phyloP scores from a whole-genome alignment of 2,797 vertebrate species.

The Stomatorhinus walkeri region DNA sequence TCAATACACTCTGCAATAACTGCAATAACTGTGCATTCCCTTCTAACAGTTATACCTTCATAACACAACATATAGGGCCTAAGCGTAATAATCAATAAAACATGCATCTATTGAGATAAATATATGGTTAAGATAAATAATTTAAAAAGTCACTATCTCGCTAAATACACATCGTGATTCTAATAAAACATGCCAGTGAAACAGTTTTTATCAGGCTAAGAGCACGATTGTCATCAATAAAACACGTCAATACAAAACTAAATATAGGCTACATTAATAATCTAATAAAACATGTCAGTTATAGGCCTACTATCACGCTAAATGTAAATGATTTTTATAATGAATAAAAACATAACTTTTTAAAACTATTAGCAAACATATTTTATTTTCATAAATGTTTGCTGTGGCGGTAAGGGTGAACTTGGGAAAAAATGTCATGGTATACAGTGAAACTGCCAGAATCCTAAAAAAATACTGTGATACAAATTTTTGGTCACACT shows the following conservation, averaged over 20 bases:
- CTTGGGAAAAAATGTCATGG: background rate
- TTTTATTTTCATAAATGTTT: background rate
- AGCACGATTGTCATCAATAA: background rate
- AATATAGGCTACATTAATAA: background rate
- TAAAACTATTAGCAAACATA: background rate
- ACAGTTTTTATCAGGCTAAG: background rate
- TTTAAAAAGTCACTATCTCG: background rate
- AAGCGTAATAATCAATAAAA: background rate
- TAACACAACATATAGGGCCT: background rate
- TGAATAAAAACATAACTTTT: background rate
- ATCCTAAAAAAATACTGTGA: background rate
- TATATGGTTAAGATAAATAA: background rate
- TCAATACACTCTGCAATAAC: no score
- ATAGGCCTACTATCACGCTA: background rate
- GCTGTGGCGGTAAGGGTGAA: background rate
- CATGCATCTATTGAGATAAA: background rate
- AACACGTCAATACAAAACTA: background rate
- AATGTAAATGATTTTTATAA: background rate
- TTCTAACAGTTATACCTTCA: background rate
- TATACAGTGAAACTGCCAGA: background rate
- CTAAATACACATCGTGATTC: background rate
- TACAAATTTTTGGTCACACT: background rate
- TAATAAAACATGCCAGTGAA: background rate
- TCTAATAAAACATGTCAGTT: background rate
- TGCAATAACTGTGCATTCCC: background rate